These are phyloP conservation scores for Drosophila bipectinata DNA, from an alignment of 1,140 invertebrate species.

Conservation along the genomic window DNA sequence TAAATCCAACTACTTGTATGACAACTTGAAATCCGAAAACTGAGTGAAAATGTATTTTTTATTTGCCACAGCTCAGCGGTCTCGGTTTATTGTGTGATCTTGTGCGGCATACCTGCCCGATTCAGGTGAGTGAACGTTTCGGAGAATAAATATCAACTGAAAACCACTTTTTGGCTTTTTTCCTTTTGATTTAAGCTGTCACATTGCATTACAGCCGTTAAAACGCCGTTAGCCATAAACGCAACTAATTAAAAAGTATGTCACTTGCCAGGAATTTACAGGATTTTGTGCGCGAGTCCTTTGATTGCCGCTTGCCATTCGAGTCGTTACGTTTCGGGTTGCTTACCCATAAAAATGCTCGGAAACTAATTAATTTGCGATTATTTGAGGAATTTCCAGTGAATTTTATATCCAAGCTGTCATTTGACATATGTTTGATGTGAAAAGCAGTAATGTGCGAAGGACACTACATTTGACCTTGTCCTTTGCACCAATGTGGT, in stretches of 20 bases:
- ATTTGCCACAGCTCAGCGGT: conserved; percentile 44
- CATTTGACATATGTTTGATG: conserved; percentile 20
- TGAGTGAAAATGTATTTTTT: conserved; percentile 43
- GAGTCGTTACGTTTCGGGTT: conserved; percentile 4
- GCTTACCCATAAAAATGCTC: conserved; percentile 28
- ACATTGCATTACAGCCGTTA: conserved; percentile 36
- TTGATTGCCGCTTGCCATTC: not conserved
- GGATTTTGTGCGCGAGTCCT: conserved; percentile 15
- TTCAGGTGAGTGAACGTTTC: conserved; percentile 40
- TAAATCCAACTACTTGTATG: conserved; percentile 3
- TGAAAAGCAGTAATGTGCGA: conserved; percentile 1
- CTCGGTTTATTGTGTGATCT: conserved; percentile 35
- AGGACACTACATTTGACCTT: conserved; percentile 22
- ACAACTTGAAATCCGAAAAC: conserved; percentile 12
- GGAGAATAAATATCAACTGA: conserved; percentile 9
- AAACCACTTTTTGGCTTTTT: conserved; percentile 18
- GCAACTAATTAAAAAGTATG: conserved; percentile 55
- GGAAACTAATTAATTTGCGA: conserved; percentile 41
- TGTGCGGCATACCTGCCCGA: conserved; percentile 35
- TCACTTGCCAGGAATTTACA: conserved; percentile 18
- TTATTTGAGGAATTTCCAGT: conserved; percentile 33
- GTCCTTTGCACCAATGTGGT: not conserved
- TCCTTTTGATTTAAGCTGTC: conserved; percentile 35
- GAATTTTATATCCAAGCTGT: conserved; percentile 26
- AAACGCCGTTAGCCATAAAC: conserved; percentile 20